These are phyloP conservation scores for Alviniconcha strummeri DNA, from an alignment of 2,888 invertebrate species.

Conservation along the genomic window DNA sequence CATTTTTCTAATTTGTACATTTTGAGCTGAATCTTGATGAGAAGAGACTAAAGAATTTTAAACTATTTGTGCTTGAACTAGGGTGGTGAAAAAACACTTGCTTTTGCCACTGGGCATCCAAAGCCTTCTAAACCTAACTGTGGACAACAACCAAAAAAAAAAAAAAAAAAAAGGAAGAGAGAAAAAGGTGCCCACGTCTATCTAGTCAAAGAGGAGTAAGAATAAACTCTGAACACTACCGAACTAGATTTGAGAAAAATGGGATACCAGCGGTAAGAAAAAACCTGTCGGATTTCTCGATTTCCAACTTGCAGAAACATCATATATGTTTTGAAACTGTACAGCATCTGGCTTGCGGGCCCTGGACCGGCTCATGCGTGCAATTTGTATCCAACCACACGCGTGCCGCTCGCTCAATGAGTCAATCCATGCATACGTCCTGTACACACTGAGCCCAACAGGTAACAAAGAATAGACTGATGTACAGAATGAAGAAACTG, in stretches of 20 bases:
- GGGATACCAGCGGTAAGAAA: conserved; percentile 10
- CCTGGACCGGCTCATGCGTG: conserved; percentile 23
- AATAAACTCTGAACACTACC: not conserved
- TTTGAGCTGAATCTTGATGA: not conserved
- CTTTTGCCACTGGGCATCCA: not conserved
- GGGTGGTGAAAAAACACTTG: not conserved
- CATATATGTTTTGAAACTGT: conserved; percentile 17
- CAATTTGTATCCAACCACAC: conserved; percentile 21
- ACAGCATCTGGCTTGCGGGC: conserved; percentile 27
- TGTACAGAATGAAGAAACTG: conserved; percentile 33
- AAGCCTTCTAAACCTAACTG: not conserved
- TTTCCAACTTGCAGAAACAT: conserved; percentile 7
- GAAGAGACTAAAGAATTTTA: not conserved
- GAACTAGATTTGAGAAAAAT: not conserved
- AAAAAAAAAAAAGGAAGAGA: too few species aligned
- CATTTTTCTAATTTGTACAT: too few species aligned
- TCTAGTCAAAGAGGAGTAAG: not conserved
- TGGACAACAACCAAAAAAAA: not conserved
- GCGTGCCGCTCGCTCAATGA: not conserved
- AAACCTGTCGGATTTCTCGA: not conserved
- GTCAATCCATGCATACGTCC: conserved; percentile 25
- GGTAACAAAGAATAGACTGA: conserved; percentile 31
- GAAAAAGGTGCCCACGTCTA: not conserved
- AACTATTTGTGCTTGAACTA: not conserved
- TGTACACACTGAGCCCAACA: conserved; percentile 34